Conservation (phyloP, 2,888 invertebrate species). For the Drosophila birchii region DNA sequence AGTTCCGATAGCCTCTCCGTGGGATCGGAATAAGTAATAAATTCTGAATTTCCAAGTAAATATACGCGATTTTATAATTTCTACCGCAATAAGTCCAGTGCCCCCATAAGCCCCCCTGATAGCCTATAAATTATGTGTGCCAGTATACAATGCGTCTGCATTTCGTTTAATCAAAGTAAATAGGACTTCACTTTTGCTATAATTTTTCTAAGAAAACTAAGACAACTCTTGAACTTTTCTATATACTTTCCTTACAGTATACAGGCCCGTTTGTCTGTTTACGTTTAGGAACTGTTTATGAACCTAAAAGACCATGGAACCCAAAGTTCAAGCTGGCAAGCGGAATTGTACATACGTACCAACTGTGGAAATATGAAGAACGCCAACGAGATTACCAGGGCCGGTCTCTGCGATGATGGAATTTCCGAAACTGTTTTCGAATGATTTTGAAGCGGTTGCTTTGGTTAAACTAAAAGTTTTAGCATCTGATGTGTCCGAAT, state of each 20-base stretch:
- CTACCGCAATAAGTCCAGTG: neutral
- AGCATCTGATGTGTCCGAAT: neutral
- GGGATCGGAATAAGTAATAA: too few species aligned
- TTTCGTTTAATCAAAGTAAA: neutral
- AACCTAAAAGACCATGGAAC: neutral
- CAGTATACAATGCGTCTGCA: neutral
- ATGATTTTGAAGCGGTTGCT: slow-evolving; percentile 7
- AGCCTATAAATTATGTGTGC: neutral
- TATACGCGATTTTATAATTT: neutral
- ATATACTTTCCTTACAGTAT: neutral
- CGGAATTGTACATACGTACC: slow-evolving; percentile 4
- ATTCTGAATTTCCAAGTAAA: neutral
- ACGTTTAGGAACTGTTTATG: neutral
- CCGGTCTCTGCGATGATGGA: neutral
- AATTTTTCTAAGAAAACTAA: neutral
- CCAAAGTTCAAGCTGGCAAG: neutral
- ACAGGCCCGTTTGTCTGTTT: neutral
- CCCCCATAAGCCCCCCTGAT: neutral
- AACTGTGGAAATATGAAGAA: neutral
- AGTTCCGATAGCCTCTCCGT: neutral
- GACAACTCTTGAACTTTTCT: too few species aligned
- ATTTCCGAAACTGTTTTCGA: neutral
- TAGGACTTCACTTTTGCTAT: neutral
- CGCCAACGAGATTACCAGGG: neutral
- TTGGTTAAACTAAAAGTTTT: neutral